Evolutionary conservation across 2,113 vertebrate genomes (phyloP), one percentile per base, ranked within the genome.

Genomic region (Falcunculus frontatus): DNA sequence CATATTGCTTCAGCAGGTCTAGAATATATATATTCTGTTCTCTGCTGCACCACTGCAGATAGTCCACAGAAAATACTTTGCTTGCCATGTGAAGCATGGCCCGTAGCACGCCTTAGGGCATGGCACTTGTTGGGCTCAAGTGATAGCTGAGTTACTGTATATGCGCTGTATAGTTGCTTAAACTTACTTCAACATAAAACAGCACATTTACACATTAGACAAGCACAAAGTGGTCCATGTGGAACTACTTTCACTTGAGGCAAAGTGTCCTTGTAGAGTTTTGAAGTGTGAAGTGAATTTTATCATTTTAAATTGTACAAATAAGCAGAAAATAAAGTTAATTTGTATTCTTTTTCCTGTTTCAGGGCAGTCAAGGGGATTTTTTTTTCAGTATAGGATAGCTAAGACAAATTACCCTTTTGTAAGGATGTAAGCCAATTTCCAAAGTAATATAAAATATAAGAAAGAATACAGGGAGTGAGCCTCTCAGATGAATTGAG

Each of bases 41-140:
- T 84, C 69, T 90, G 67, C 84, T 10, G 11, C 79, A 73, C 32
- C 50, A 91, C 91, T 98, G 96, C 92, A 88, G 91, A 82, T 52
- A 94, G 72, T 74, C 82, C 64, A 65, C 32, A 91, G 95, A 94
- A 98, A 97, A 85, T 94, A 90, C 73, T 96, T 85, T 76, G 39
- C 84, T 97, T 94, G 59, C 89, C 29, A 84, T 92, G 72, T 92
- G 97, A 98, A 92, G 49, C 73, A 93, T 76, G 81, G 95, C 97
- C 96, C 15, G 21, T 88, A 90, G 98, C 96, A 95, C 22, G 97
- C 97, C 95, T 97, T 77, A 87, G 84, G 97, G 97, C 96, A 96
- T 70, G 88, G 78, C 79, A 89, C 96, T 96, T 97, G 74, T 84
- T 91, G 92, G 91, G 86, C 82, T 94, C 84, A 89, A 90, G 53